Percentiles rank a stretch among this genome's conserved stretches.
Evolutionary conservation across 2,888 invertebrate genomes (phyloP).

Genomic region (Calameuta filiformis): DNA sequence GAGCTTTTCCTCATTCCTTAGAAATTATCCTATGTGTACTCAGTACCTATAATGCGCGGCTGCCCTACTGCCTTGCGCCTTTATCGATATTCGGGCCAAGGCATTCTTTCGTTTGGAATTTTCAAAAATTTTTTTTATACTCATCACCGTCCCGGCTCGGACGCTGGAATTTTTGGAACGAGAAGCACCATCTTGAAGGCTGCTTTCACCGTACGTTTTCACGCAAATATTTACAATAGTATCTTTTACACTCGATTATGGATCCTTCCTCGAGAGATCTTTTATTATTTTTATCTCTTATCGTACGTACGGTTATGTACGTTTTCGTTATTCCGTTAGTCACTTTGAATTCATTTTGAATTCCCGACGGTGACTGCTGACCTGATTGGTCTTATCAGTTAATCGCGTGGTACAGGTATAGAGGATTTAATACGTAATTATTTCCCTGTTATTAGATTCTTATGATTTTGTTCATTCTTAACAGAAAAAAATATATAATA

Average conservation of each 20-base stretch:
- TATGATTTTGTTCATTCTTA: not conserved
- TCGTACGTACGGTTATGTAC: not conserved
- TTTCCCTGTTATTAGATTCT: not conserved
- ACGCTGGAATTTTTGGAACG: not conserved
- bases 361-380: not conserved
- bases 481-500: not conserved
- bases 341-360: not conserved
- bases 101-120: not conserved
- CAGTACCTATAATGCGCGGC: not conserved
- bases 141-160: not conserved
- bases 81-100: not conserved
- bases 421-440: not conserved
- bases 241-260: not conserved
- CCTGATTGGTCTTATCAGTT: not conserved
- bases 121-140: not conserved
- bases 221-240: not conserved
- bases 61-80: not conserved
- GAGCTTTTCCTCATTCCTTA: conserved; percentile 13
- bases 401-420: not conserved
- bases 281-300: not conserved
- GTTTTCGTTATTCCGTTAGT: not conserved
- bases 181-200: not conserved
- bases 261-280: not conserved
- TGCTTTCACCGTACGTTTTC: not conserved
- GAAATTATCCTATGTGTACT: not conserved